phyloP scores from a whole-genome alignment of 2,888 invertebrate species.

The Subacronicta megacephala region DNA sequence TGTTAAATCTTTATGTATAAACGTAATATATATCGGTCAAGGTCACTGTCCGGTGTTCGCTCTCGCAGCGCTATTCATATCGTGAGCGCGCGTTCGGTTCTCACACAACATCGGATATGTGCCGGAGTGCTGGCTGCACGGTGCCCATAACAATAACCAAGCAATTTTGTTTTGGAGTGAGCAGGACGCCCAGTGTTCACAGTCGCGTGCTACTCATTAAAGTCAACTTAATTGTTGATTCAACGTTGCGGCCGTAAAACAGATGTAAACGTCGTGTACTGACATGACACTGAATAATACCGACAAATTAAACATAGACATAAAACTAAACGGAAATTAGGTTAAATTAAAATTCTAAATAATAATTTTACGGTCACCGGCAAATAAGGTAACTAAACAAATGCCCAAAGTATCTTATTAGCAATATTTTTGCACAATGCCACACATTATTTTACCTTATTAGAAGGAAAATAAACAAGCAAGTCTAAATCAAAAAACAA shows the following conservation, averaged over 20 bases:
- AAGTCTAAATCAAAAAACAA: conserved; percentile 15
- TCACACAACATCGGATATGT: not conserved
- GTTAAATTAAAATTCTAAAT: too few species aligned
- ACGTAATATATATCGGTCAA: conserved; percentile 55
- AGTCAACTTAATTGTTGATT: conserved; percentile 1
- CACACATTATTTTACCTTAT: conserved; percentile 26
- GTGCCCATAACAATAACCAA: not conserved
- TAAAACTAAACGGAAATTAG: conserved; percentile 4
- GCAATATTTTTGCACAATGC: not conserved
- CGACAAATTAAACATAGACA: not conserved
- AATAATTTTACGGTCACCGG: conserved; percentile 8
- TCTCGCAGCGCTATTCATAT: conserved; percentile 53
- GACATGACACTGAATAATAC: not conserved
- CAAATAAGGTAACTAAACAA: not conserved
- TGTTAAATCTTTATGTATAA: conserved; percentile 30
- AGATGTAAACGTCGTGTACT: not conserved
- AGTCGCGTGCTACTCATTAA: not conserved
- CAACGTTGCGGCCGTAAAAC: not conserved
- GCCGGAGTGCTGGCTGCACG: not conserved
- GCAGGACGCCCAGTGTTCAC: not conserved
- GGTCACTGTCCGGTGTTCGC: conserved; percentile 35
- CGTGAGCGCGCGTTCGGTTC: conserved; percentile 34
- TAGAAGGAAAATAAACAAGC: conserved; percentile 40
- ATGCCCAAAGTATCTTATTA: not conserved
- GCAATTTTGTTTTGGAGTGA: not conserved